These are phyloP conservation scores for Antheraea pernyi DNA, from an alignment of 1,140 invertebrate species.

Conservation along the genomic window DNA sequence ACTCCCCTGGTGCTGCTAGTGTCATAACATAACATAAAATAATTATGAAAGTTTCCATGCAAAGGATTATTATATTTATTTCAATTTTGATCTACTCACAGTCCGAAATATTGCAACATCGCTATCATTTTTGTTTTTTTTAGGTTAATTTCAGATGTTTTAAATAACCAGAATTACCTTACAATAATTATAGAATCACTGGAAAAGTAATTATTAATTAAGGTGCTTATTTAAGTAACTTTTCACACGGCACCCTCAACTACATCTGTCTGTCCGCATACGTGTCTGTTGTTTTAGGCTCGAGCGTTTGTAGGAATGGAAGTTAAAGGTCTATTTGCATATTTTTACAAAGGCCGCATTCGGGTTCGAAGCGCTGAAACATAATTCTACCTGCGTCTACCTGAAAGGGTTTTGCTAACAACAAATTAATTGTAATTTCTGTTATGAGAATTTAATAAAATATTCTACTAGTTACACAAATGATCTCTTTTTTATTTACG, in stretches of 20 bases:
- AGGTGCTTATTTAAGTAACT: background rate
- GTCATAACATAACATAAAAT: too few species aligned
- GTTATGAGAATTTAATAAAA: background rate
- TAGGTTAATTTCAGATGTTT: background rate
- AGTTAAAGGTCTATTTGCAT: background rate
- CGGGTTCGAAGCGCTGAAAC: background rate
- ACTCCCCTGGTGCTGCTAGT: too few species aligned
- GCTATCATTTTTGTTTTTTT: too few species aligned
- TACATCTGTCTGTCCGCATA: background rate
- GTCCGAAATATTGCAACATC: too few species aligned
- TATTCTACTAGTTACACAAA: background rate
- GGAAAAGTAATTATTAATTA: background rate
- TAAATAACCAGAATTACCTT: background rate
- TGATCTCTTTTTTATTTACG: background rate
- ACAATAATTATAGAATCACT: background rate
- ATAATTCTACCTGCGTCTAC: background rate
- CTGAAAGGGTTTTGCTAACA: conserved; percentile 1
- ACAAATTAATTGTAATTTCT: conserved; percentile 2
- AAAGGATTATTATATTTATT: too few species aligned
- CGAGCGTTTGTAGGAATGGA: background rate
- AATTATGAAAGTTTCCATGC: too few species aligned
- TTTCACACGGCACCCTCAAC: background rate
- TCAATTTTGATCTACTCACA: too few species aligned
- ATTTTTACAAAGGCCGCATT: conserved; percentile 2
- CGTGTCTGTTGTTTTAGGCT: background rate